Conservation (phyloP, 2,888 invertebrate genomes). For the Rhynchonema sp. region DNA sequence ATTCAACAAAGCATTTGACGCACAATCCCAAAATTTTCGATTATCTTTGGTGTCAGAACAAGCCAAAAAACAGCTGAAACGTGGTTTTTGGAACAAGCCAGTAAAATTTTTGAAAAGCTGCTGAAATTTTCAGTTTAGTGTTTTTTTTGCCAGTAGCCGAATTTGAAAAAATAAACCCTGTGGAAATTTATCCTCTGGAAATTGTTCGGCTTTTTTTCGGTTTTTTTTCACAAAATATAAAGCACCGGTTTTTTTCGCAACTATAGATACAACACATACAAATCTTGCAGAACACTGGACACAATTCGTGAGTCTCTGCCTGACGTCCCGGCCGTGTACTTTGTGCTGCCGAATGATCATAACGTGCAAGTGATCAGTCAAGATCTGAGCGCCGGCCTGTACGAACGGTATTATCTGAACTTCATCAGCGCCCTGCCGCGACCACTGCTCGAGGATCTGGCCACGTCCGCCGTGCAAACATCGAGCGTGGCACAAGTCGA, state of each 20-base stretch:
- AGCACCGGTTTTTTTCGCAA: neutral
- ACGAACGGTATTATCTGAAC: slow-evolving; percentile 86
- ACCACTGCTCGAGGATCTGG: slow-evolving; percentile 80
- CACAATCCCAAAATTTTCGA: too few relatives aligned
- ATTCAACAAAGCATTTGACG: too few relatives aligned
- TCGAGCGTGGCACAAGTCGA: slow-evolving; percentile 57
- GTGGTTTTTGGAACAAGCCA: too few relatives aligned
- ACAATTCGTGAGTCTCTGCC: slow-evolving; percentile 52
- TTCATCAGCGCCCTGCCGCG: slow-evolving; percentile 62
- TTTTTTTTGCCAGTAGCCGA: neutral
- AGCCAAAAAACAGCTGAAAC: too few relatives aligned
- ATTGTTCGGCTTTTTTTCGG: too few relatives aligned
- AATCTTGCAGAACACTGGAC: slow-evolving; percentile 22
- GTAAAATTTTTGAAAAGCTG: too few relatives aligned
- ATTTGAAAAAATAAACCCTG: too few relatives aligned
- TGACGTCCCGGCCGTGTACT: slow-evolving; percentile 94
- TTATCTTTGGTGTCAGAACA: too few relatives aligned
- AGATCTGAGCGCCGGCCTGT: slow-evolving; percentile 50
- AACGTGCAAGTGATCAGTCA: slow-evolving; percentile 71
- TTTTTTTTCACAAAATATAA: too few relatives aligned
- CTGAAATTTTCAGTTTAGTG: too few relatives aligned
- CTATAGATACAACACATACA: neutral
- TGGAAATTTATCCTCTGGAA: too few relatives aligned
- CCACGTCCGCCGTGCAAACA: slow-evolving; percentile 69
- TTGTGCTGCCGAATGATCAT: slow-evolving; percentile 84